Conservation (phyloP, 2,113 vertebrate species). For the Trematomus loennbergii region DNA sequence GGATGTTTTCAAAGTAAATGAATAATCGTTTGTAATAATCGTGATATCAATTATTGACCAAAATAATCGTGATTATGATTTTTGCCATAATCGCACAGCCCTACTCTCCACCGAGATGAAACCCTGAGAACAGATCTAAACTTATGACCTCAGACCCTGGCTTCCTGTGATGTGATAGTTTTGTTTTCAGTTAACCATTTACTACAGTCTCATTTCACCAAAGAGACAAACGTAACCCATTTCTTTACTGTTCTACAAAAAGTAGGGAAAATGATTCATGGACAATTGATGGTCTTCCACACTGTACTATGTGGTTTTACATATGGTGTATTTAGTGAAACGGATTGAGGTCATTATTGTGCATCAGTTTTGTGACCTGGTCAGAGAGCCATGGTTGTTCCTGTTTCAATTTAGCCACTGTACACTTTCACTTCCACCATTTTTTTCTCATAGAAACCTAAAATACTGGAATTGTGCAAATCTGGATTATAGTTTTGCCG, state of each 20-base stretch:
- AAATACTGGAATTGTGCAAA: neutral
- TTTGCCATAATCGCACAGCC: no score
- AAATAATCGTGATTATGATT: no score
- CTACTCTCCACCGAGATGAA: constrained; percentile 30
- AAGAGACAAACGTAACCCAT: neutral
- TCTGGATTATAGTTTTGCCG: neutral
- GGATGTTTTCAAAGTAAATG: no score
- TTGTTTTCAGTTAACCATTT: neutral
- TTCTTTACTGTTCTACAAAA: neutral
- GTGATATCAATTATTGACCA: no score
- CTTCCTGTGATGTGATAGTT: constrained; percentile 10
- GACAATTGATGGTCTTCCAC: no score
- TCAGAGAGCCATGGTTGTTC: neutral
- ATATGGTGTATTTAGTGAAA: neutral
- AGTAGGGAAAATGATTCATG: neutral
- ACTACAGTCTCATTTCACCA: neutral
- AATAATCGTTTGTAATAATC: no score
- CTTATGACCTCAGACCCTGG: neutral
- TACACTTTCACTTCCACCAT: constrained; percentile 52
- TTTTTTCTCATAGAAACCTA: neutral
- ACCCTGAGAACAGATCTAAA: neutral
- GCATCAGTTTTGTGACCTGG: neutral
- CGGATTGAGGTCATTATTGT: neutral
- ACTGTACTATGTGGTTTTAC: neutral
- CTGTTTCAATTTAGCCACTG: neutral